phyloP scores from a whole-genome alignment of 2,888 invertebrate genomes.

The Patella depressa region DNA sequence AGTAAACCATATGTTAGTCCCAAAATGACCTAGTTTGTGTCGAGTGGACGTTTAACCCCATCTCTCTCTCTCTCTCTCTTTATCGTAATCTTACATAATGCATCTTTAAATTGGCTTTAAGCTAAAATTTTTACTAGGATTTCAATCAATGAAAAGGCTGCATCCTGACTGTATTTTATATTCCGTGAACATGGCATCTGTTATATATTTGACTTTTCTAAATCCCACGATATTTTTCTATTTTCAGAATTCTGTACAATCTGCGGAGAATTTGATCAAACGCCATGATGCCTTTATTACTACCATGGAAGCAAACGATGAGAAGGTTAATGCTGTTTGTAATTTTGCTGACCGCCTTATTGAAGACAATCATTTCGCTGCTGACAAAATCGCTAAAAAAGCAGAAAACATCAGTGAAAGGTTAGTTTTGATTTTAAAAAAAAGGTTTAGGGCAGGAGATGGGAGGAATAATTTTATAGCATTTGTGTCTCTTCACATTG shows the following conservation, averaged over 20 bases:
- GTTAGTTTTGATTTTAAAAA: no score
- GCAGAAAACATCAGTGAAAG: constrained; percentile 91
- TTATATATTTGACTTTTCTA: background rate
- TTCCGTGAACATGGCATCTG: background rate
- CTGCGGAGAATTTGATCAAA: constrained; percentile 96
- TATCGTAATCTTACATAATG: no score
- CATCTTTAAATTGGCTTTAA: no score
- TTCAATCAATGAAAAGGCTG: no score
- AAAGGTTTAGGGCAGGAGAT: no score
- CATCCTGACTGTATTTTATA: no score
- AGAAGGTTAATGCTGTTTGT: constrained; percentile 96
- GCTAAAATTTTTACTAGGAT: no score
- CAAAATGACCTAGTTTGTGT: no score
- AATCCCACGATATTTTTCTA: background rate
- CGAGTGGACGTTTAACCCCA: no score
- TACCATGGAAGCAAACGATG: constrained; percentile 99
- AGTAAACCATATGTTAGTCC: no score
- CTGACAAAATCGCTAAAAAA: constrained; percentile 96
- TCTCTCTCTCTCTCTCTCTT: no score
- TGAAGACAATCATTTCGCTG: constrained; percentile 90
- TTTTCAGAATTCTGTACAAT: constrained; percentile 84
- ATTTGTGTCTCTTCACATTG: background rate
- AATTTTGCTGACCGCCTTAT: constrained; percentile 92
- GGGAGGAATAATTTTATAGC: constrained; percentile 74
- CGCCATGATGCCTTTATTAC: constrained; percentile 99